phyloP scores from a whole-genome alignment of 2,888 invertebrate genomes.

The Chrysomela aeneicollis region DNA sequence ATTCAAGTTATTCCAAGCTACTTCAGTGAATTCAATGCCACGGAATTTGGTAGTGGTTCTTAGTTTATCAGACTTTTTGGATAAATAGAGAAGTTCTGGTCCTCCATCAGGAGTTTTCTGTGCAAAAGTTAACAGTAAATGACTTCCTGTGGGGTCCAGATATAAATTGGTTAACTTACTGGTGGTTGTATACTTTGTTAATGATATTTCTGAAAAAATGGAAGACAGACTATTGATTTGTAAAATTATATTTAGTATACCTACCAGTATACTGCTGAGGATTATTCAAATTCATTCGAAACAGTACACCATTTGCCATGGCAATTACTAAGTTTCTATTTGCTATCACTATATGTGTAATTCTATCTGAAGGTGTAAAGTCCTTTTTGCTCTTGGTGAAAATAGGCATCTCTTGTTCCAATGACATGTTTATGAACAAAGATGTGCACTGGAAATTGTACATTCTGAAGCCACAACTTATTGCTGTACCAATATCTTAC shows the following conservation, averaged over 20 bases:
- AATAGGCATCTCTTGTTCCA: constrained; percentile 82
- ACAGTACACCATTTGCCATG: constrained; percentile 81
- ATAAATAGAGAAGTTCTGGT: constrained; percentile 83
- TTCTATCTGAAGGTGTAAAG: constrained; percentile 78
- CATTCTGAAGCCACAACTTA: constrained; percentile 13
- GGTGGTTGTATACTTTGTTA: constrained; percentile 70
- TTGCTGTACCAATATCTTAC: constrained; percentile 48
- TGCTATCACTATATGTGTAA: constrained; percentile 82
- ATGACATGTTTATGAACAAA: constrained; percentile 67
- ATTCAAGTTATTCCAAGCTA: constrained; percentile 87
- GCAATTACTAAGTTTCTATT: constrained; percentile 85
- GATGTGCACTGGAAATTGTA: constrained; percentile 57
- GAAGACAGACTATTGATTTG: background rate
- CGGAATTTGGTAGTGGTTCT: constrained; percentile 72
- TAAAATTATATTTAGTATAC: background rate
- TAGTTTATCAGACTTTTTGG: constrained; percentile 77
- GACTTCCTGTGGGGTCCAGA: constrained; percentile 87
- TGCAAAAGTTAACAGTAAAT: constrained; percentile 79
- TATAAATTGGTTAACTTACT: constrained; percentile 74
- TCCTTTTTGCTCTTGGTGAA: constrained; percentile 86
- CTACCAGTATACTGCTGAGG: constrained; percentile 82
- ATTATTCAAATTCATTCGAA: constrained; percentile 82
- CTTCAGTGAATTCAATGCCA: constrained; percentile 87
- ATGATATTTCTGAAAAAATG: constrained; percentile 72
- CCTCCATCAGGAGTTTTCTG: constrained; percentile 66